These are phyloP conservation scores for Amphipoea lucens DNA, from an alignment of 2,888 invertebrate genomes.

Conservation along the genomic window DNA sequence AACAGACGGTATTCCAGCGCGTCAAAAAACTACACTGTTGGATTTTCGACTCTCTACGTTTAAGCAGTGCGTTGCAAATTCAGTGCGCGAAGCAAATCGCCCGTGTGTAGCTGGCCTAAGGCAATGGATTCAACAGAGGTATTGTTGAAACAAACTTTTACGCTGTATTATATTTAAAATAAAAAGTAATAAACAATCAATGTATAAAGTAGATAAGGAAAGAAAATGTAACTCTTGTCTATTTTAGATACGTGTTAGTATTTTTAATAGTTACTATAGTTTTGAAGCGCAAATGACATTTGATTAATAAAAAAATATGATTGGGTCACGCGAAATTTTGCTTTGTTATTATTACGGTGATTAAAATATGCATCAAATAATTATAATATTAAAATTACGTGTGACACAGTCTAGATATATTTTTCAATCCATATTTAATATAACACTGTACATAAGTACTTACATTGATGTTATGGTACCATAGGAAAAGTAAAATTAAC, in stretches of 20 bases:
- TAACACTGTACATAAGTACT: conserved; percentile 45
- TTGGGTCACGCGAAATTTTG: conserved; percentile 21
- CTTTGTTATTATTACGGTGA: background rate
- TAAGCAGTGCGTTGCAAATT: background rate
- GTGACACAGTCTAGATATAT: conserved; percentile 40
- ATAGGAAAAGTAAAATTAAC: conserved; percentile 20
- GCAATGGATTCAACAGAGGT: conserved; percentile 23
- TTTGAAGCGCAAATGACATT: conserved; percentile 74
- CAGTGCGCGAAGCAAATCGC: background rate
- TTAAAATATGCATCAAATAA: background rate
- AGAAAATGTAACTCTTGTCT: conserved; percentile 64
- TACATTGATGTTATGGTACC: conserved; percentile 34
- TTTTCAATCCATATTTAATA: conserved; percentile 52
- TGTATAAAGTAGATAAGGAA: conserved; percentile 54
- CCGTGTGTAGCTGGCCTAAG: background rate
- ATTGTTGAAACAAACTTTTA: conserved; percentile 12
- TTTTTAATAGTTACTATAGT: conserved; percentile 61
- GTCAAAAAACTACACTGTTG: background rate
- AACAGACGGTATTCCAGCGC: background rate
- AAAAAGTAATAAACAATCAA: conserved; percentile 20
- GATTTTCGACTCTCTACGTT: background rate
- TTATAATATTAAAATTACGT: conserved; percentile 23
- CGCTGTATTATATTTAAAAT: conserved; percentile 16
- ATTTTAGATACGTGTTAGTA: conserved; percentile 78
- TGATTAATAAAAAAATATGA: conserved; percentile 38